A percentile compares a stretch with the other conserved stretches of the same genome.
Evolutionary conservation across 2,113 vertebrate species (phyloP).

Genomic region (Seriola rivoliana): DNA sequence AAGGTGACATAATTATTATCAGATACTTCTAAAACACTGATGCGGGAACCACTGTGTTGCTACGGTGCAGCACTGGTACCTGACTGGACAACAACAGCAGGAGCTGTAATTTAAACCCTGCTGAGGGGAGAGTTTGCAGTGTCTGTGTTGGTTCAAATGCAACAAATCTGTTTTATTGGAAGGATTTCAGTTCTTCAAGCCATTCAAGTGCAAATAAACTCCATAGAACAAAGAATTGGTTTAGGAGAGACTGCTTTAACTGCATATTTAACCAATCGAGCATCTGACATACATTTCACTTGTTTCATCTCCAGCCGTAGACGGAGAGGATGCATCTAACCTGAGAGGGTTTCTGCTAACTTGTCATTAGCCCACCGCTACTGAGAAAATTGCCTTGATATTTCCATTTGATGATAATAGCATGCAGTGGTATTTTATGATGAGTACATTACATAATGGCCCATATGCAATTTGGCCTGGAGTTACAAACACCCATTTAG

Average conservation of each 20-base stretch:
- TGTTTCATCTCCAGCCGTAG: constrained; percentile 4
- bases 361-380: neutral
- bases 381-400: constrained; percentile 29
- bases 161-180: constrained; percentile 60
- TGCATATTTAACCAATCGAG: neutral
- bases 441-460: constrained; percentile 1
- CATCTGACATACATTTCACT: constrained; percentile 1
- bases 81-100: neutral
- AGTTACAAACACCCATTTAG: constrained; percentile 25
- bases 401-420: constrained; percentile 38
- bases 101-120: constrained; percentile 35
- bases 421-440: constrained; percentile 24
- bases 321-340: neutral
- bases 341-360: neutral
- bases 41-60: neutral
- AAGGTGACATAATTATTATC: neutral
- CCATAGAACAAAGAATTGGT: constrained; percentile 19
- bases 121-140: constrained; percentile 29
- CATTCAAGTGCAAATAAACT: constrained; percentile 57
- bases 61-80: neutral
- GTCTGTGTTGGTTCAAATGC: constrained; percentile 33
- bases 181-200: constrained; percentile 44
- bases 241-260: constrained; percentile 13
- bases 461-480: constrained; percentile 18
- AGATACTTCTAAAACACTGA: neutral